Percentiles rank a stretch among this genome's conserved stretches.
phyloP scores from a whole-genome alignment of 2,113 vertebrate genomes.

The Rhinolophus sinicus region DNA sequence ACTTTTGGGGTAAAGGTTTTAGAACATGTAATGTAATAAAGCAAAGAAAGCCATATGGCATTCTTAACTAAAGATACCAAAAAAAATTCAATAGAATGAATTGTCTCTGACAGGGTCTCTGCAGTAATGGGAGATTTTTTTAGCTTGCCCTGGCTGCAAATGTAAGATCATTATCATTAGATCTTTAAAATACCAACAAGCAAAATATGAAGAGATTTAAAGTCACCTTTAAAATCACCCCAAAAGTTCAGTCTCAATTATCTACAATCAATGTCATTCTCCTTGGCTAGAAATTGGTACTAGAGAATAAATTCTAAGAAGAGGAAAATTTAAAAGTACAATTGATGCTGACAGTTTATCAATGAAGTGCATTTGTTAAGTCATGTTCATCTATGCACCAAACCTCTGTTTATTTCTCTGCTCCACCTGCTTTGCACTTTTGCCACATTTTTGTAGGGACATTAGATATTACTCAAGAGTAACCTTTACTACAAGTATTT shows the following conservation, averaged over 20 bases:
- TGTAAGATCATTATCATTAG: slow-evolving; percentile 76
- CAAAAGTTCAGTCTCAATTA: slow-evolving; percentile 81
- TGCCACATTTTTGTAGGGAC: slow-evolving; percentile 61
- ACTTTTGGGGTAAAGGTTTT: slow-evolving; percentile 56
- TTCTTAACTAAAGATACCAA: slow-evolving; percentile 46
- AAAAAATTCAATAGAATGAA: slow-evolving; percentile 51
- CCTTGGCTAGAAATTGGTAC: slow-evolving; percentile 73
- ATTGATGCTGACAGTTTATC: slow-evolving; percentile 79
- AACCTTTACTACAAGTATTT: slow-evolving; percentile 66
- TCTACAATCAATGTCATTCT: slow-evolving; percentile 79
- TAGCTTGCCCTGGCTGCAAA: slow-evolving; percentile 45
- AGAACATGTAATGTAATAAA: slow-evolving; percentile 56
- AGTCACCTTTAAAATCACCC: slow-evolving; percentile 81
- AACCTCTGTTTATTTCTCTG: slow-evolving; percentile 62
- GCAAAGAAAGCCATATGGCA: slow-evolving; percentile 42
- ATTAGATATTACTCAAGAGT: slow-evolving; percentile 51
- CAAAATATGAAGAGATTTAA: slow-evolving; percentile 78
- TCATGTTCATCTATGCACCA: slow-evolving; percentile 19
- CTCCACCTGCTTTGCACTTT: slow-evolving; percentile 41
- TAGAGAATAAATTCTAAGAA: slow-evolving; percentile 74
- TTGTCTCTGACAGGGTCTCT: slow-evolving; percentile 66
- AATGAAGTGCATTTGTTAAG: slow-evolving; percentile 65
- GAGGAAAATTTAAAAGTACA: slow-evolving; percentile 72
- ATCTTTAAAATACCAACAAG: slow-evolving; percentile 80
- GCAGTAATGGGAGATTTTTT: slow-evolving; percentile 54